Percentiles rank a stretch among this genome's conserved stretches.
These are phyloP conservation scores for Metallyticus violacea DNA, from an alignment of 2,888 invertebrate species.

Conservation along the genomic window DNA sequence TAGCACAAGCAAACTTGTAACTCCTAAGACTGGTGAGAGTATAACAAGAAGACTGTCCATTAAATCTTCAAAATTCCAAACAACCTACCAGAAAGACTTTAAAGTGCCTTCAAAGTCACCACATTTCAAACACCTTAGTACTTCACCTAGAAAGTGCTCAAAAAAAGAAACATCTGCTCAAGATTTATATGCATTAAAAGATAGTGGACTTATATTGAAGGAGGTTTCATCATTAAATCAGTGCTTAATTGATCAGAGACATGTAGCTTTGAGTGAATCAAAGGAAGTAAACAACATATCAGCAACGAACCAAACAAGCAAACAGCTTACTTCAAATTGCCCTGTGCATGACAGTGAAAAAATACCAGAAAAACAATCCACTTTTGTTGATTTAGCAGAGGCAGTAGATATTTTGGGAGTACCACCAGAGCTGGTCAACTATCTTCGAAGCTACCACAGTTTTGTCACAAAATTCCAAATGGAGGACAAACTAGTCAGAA, in stretches of 20 bases:
- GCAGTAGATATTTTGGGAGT: not conserved
- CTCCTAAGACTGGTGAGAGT: not conserved
- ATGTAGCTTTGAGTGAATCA: not conserved
- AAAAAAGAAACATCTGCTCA: not conserved
- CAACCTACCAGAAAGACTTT: constrained; percentile 8
- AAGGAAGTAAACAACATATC: not conserved
- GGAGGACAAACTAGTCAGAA: not conserved
- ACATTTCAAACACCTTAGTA: not conserved
- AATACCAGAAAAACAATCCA: not conserved
- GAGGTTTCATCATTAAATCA: not conserved
- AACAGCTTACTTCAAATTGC: not conserved
- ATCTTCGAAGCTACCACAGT: not conserved
- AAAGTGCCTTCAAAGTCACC: not conserved
- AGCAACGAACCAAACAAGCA: not conserved
- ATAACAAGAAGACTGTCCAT: not conserved
- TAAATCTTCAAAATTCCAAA: not conserved
- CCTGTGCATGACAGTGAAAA: not conserved
- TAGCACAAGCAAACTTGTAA: not conserved
- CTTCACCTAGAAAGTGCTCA: not conserved
- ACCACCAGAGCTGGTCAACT: not conserved
- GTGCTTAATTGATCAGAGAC: not conserved
- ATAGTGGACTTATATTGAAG: not conserved
- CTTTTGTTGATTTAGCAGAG: not conserved
- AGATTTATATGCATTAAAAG: not conserved
- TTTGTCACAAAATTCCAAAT: not conserved